Base-by-base conservation (phyloP, 2,888 invertebrate genomes). In the Dermolepida albohirtum region DNA sequence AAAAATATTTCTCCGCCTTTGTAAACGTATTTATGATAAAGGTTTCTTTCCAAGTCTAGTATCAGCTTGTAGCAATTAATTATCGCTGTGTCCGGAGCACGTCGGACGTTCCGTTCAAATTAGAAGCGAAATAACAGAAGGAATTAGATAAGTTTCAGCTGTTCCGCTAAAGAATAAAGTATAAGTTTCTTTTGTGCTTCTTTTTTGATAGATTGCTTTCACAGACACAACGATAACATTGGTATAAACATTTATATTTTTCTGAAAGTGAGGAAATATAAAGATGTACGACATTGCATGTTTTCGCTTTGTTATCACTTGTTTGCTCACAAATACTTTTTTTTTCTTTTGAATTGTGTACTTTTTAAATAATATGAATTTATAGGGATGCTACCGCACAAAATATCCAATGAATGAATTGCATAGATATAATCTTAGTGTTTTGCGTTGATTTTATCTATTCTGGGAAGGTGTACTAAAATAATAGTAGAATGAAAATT, bases 161-260 rank as follows among this genome's bases (percentile, higher is more conserved):
- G 64, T 41, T 68, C 66, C 66, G 63, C 62, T 68, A 66, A 63
- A 57, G 67, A 57, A 57, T 57, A 57, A 57, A 43, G 57, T 57
- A 14, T 57, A 55, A 43, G 57, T 57, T 41, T 57, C 57, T 57
- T 27, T 17, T 11, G 17, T 17, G 8, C 17, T 47, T 43, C 27
- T 5, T 43, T 43, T 54, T 57, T 57, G 57, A 57, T 57, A 43
- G 41, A 57, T 57, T 22, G 57, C 43, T 57, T 17, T 11, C 12
- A 27, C 41, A 41, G 43, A 57, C 22, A 41, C 43, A n/a, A 7
- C 22, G 22, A 41, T 57, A 57, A 43, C 41, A 43, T 43, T 57
- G 57, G 41, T 57, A 57, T 57, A 34, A 34, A 34, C 34, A 57
- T 57, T 57, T 57, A 43, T 57, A 41, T 57, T 43, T 57, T 43